Base-by-base conservation (phyloP, 2,113 vertebrate species). In the Cyphomyrus plagiostoma region DNA sequence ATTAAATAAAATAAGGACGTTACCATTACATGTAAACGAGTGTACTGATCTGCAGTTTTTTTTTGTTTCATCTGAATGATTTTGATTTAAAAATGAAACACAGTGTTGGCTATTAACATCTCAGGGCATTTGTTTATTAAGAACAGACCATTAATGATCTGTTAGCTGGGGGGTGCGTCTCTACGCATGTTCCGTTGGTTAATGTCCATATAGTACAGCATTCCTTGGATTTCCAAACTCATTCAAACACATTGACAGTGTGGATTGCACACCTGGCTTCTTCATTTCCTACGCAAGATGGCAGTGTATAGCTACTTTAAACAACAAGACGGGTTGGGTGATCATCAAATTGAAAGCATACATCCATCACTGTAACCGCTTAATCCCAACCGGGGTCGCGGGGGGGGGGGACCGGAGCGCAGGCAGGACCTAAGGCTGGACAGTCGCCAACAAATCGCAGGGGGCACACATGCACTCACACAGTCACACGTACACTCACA, bases 211-310 rank as follows among this genome's bases (percentile, higher is more conserved):
- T 6, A 15, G 35, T 35, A 80, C 74, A 80, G 74, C 74, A 80
- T 15, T 77, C 30, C 30, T 39, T 39, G 13, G 70, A 77, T 19
- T 80, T 42, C 35, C 74, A 17, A 42, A 80, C 74, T 42, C 74
- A 42, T 77, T 77, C 74, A 42, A 7, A 26, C n/a, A 26, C 8
- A 30, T 13, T 80, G 74, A 80, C 45, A 48, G 80, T 13, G 21
- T 48, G 15, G 23, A 84, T 7, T 42, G 46, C 56, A 86, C 86
- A 74, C 62, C 15, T 26, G 56, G 46, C 83, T 52, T 89, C 52
- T 30, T 90, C 50, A 19, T 82, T 1, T 88, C 11, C 0, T 80
- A 91, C 94, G 92, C 93, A 91, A 91, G 95, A 88, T 92, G 93
- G 94, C 93, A 92, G 91, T 94, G 86, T 92, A 92, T 30, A 89